Base-by-base conservation (phyloP, 2,888 invertebrate species). In the Callimorpha dominula region DNA sequence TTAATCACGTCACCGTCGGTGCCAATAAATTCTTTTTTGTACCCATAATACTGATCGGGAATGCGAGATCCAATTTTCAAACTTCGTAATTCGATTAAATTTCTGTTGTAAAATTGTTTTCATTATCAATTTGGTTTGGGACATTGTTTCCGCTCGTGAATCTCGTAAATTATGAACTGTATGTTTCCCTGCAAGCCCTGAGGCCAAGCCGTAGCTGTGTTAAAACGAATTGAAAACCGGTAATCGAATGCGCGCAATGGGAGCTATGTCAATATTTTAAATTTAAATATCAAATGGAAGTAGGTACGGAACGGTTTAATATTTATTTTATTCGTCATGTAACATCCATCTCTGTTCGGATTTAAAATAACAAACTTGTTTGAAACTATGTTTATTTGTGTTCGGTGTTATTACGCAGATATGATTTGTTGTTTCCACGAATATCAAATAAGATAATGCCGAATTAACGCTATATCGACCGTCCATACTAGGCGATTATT, bases 161-260 rank as follows among this genome's bases (percentile, higher is more conserved):
- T 90, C 92, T 89, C 91, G 93, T 95, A 92, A 94, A 95, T 94
- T 94, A 94, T 93, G 91, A 89, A 92, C 92, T 90, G 91, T 93
- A 92, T 92, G 93, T 91, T 91, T 88, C 87, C 89, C 88, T 88
- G 88, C 89, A 88, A 87, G 92, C 94, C 95, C 93, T 89, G 86
- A 87, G 92, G 95, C 92, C 86, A 85, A 87, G 86, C 89, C 87
- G 90, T 88, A 88, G 88, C 88, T 88, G 88, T 91, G 92, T 95
- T 93, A 93, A 94, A 95, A 91, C 92, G 92, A 93, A 95, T 94
- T 94, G 94, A 93, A 94, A 90, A 94, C 94, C 93, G 93, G 94
- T 94, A 95, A 95, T 95, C 95, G 95, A 94, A 94, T 94, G 90
- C 91, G 91, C 88, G 91, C 90, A 90, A 91, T 94, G 95, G 93